Base-by-base conservation (phyloP, 30 jellyfish, hydroid and myxozoan species). In the Pelagia noctiluca region DNA sequence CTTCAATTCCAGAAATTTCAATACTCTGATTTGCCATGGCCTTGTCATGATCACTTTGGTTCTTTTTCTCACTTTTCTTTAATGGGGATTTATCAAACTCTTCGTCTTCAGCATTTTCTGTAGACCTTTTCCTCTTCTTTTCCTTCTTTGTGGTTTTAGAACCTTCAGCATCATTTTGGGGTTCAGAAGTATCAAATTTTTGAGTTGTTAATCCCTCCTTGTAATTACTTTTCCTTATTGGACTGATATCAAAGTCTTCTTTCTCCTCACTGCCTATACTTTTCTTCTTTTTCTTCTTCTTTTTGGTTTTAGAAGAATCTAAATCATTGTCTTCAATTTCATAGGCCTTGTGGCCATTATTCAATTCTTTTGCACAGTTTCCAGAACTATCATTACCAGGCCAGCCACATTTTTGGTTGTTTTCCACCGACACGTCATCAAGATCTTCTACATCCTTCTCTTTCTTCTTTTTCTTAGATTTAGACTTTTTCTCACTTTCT, bases 271-370 rank as follows among this genome's bases (percentile, higher is more conserved):
- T 52, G 21, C 18, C 62, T 49, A 0, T 61, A 2, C 13, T 36
- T 28, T 76, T 50, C 48, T 47, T 0, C 0, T 35, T 72, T 74
- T 72, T 72, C 49, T 71, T 71, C 75, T 35, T 72, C n/a, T 31
- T 38, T n/a, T n/a, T 38, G 76, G 35, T 30, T n/a, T 19, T 7
- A 5, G 8, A 16, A 5, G 57, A 42, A 42, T 5, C 16, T 42
- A 5, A 8, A 8, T 42, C 57, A 42, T 8, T 42, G 8, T 42
- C 16, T 42, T 8, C 8, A 52, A 30, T 52, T 52, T 52, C 26
- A 52, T 52, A 10, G 12, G 7, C 12, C 26, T 8, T 19, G 21
- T 5, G 16, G 68, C 21, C 21, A 30, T 52, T 30, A 52, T 52
- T 52, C 26, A 52, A 3, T 5, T 38, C 25, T 49, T 78, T 37